Evolutionary conservation across 1,140 invertebrate genomes (phyloP), one percentile per base, ranked within the genome.

Genomic region (Metaphire vulgaris): DNA sequence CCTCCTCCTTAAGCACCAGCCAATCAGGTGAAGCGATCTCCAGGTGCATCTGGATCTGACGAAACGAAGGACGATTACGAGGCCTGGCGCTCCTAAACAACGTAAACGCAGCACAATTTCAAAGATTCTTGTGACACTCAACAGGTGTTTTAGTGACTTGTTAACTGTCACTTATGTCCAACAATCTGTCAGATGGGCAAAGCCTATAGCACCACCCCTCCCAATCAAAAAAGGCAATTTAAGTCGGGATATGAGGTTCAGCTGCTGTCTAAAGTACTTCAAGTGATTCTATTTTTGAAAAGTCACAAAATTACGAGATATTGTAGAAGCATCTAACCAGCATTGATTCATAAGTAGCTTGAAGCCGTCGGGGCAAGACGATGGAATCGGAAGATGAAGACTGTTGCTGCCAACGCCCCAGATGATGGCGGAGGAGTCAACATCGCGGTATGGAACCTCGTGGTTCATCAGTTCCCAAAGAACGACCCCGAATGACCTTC

Each of bases 341-440:
- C 97, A 99, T 83, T 95, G 93, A 79, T 92, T 92, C 71, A 99
- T 90, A 14, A 99, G 89, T 15, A 97, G 85, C 79, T 89, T 88
- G 77, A 89, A 88, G 28, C 88, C 88, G 76, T 93, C 92, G 0
- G 96, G 96, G 83, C 93, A 96, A 15, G 92, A 93, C 31, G 90
- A 88, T 0, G 97, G 97, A 71, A 99, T 92, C 0, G 95, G 95
- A 34, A 98, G 89, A 80, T 91, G 90, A 0, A 97, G 89, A 72
- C 93, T 95, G 85, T 95, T 93, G 80, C 91, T 96, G 1, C 97
- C 97, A 2, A 99, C 96, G 16, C 96, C 96, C 91, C 93, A 99
- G 87, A 99, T 98, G 68, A 99, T 96, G 67, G 96, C 95, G 26
- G 94, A 95, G 1, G 95, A 95, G 85, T 98, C 96, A 15, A 99